Evolutionary conservation across 2,888 invertebrate genomes (phyloP).

Genomic region (Sarcophaga carnaria): DNA sequence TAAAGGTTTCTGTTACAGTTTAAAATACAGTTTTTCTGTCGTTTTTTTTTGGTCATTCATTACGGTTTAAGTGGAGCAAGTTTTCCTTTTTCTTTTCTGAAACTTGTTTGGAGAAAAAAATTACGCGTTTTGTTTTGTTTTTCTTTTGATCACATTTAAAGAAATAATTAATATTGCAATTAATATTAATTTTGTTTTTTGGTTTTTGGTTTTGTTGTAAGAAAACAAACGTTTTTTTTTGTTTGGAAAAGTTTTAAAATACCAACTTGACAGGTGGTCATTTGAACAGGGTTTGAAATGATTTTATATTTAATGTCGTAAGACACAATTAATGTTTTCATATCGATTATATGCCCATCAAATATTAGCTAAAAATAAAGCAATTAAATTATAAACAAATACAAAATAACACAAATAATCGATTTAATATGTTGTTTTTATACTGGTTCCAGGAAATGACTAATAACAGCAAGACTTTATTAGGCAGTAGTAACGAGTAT

Average conservation of each 20-base stretch:
- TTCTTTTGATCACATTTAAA: constrained; percentile 14
- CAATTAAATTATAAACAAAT: constrained; percentile 7
- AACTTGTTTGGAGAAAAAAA: background rate
- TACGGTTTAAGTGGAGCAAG: constrained; percentile 51
- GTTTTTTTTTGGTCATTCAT: background rate
- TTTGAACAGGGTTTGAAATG: constrained; percentile 3
- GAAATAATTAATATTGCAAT: constrained; percentile 45
- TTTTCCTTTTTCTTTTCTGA: constrained; percentile 55
- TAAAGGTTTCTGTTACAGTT: constrained; percentile 67
- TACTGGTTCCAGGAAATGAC: background rate
- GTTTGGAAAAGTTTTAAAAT: background rate
- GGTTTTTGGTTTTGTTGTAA: background rate
- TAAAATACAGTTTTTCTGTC: constrained; percentile 3
- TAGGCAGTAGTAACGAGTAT: background rate
- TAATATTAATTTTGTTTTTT: background rate
- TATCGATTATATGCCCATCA: constrained; percentile 18
- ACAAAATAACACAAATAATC: background rate
- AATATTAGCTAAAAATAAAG: constrained; percentile 1
- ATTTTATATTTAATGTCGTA: constrained; percentile 23
- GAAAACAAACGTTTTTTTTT: constrained; percentile 1
- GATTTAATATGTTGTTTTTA: background rate
- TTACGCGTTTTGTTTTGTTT: constrained; percentile 8
- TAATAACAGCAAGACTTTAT: background rate
- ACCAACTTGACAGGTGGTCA: constrained; percentile 29
- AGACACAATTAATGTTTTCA: constrained; percentile 27